A percentile compares a stretch with the other conserved stretches of the same genome.
phyloP scores from a whole-genome alignment of 2,797 vertebrate species.

The Hoplostethus atlanticus region DNA sequence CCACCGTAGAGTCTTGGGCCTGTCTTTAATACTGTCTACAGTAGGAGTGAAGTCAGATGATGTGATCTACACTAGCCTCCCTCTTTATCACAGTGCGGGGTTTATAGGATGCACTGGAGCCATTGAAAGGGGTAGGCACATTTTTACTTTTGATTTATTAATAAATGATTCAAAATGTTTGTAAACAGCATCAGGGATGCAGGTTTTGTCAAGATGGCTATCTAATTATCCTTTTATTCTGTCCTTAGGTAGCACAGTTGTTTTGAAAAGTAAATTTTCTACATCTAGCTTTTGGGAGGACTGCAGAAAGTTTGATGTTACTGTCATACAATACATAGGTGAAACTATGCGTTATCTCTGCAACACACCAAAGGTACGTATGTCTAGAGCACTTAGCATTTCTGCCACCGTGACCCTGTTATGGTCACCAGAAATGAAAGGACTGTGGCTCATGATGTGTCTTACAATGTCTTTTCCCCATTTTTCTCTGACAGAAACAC shows the following conservation, averaged over 20 bases:
- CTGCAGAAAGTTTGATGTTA: constrained; percentile 88
- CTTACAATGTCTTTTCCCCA: background rate
- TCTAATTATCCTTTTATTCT: background rate
- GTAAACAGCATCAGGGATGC: background rate
- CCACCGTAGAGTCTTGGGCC: constrained; percentile 73
- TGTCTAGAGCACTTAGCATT: background rate
- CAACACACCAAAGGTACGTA: constrained; percentile 83
- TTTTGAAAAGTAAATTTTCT: constrained; percentile 87
- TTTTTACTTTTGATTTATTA: no score
- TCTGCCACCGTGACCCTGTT: background rate
- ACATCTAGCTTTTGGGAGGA: constrained; percentile 90
- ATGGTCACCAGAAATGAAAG: background rate
- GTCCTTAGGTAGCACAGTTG: constrained; percentile 77
- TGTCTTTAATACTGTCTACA: background rate
- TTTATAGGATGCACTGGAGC: constrained; percentile 78
- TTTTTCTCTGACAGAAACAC: constrained; percentile 73
- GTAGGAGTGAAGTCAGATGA: constrained; percentile 73
- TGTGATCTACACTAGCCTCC: constrained; percentile 83
- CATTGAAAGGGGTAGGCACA: constrained; percentile 76
- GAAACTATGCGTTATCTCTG: constrained; percentile 89
- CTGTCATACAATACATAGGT: constrained; percentile 89
- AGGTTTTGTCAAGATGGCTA: background rate
- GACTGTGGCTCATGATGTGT: background rate
- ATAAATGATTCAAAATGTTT: no score
- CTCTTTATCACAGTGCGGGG: constrained; percentile 87